These are phyloP conservation scores for Euzophera pinguis DNA, from an alignment of 2,888 invertebrate species.

Conservation along the genomic window DNA sequence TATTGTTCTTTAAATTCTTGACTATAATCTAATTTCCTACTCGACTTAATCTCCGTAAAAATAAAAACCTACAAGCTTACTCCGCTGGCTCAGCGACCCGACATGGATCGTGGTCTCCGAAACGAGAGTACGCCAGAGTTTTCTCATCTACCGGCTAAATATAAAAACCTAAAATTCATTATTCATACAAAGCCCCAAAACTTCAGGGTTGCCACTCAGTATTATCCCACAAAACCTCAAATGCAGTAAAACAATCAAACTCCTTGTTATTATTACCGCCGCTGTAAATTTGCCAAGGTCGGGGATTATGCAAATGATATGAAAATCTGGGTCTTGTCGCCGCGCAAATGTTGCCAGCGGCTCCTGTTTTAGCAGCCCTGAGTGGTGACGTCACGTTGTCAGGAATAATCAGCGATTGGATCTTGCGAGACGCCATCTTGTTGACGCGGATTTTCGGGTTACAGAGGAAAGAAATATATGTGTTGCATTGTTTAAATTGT, in stretches of 20 bases:
- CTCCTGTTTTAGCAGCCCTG: slow-evolving; percentile 23
- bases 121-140: too few species aligned
- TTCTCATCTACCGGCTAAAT: not conserved
- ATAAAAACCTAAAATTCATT: not conserved
- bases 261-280: slow-evolving; percentile 32
- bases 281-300: slow-evolving; percentile 26
- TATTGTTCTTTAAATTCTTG: too few species aligned
- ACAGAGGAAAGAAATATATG: not conserved
- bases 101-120: too few species aligned
- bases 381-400: slow-evolving; percentile 25
- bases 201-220: slow-evolving; percentile 10
- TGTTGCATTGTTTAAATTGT: not conserved
- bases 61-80: too few species aligned
- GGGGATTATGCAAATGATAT: slow-evolving; percentile 40
- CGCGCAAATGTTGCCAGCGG: slow-evolving; percentile 19
- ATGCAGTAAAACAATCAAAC: slow-evolving; percentile 34
- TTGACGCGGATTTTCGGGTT: not conserved
- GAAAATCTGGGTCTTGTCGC: slow-evolving; percentile 33
- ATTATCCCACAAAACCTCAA: slow-evolving; percentile 17
- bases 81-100: too few species aligned
- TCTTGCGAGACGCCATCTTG: slow-evolving; percentile 2
- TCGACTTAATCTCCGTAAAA: too few species aligned
- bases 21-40: too few species aligned
- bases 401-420: slow-evolving; percentile 21
- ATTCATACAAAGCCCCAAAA: slow-evolving; percentile 8